Evolutionary conservation across 2,113 vertebrate species (phyloP), one percentile per base, ranked within the genome.

Genomic region (Xenus cinereus): DNA sequence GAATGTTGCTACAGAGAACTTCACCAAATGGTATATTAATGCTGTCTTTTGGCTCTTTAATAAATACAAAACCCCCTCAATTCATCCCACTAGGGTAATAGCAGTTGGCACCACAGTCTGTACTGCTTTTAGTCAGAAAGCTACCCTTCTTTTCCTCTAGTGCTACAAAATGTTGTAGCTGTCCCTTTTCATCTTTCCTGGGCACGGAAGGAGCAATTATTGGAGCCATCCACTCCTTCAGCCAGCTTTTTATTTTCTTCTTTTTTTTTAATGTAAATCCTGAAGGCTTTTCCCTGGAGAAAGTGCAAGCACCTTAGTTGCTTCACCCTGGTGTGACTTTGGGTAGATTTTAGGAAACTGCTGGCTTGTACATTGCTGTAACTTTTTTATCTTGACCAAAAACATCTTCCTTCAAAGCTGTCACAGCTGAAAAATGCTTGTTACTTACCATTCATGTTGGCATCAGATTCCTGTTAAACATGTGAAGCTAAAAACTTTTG

Each of bases 271-370:
- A 27, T n/a, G 12, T 53, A 43, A 63, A 63, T 54, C 27, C 14
- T 79, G 37, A 79, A 79, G 57, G 6, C 30, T 46, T 88, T 4
- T 16, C 4, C 7, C 80, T 68, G 23, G 17, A 41, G 9, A 57
- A 39, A 7, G 28, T 64, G 15, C 9, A 50, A 10, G 8, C 1
- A 1, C 26, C 33, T 56, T 3, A 1, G 6, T 46, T 14, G 66
- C 18, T 33, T 83, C 33, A 46, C 20, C 43, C 64, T 53, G 37
- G 12, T 78, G 26, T 85, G 57, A n/a, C 62, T 84, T 64, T 33
- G 46, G 13, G 39, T 41, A 54, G 69, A 35, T 20, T 78, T 20
- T 17, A 37, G 60, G 56, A 59, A 92, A 45, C 46, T 64, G 23
- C 86, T 72, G 60, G 28, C 60, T 84, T 3, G 0, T 74, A 37